Conservation (phyloP, 2,888 invertebrate species). For the Agriopis aurantiaria region DNA sequence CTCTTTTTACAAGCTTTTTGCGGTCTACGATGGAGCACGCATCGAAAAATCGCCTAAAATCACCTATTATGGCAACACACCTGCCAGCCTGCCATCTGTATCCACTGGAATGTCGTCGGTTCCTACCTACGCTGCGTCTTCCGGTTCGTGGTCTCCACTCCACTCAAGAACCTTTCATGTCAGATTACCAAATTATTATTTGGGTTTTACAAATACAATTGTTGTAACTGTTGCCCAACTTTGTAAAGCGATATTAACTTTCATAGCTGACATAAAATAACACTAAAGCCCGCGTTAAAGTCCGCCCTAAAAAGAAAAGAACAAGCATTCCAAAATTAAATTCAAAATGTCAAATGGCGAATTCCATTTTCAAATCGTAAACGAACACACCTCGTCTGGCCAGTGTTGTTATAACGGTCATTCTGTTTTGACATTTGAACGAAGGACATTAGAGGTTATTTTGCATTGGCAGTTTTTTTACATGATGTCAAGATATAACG, state of each 20-base stretch:
- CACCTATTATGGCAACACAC: too few species aligned
- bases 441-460: constrained; percentile 24
- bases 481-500: constrained; percentile 20
- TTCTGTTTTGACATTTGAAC: constrained; percentile 25
- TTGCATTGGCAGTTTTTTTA: constrained; percentile 22
- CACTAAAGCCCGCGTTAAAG: constrained; percentile 21
- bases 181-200: too few species aligned
- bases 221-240: neutral
- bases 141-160: too few species aligned
- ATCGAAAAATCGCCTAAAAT: too few species aligned
- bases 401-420: constrained; percentile 19
- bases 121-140: too few species aligned
- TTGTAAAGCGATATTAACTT: constrained; percentile 7
- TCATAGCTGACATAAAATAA: constrained; percentile 32
- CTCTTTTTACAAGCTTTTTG: too few species aligned
- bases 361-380: constrained; percentile 67
- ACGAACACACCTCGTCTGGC: constrained; percentile 50
- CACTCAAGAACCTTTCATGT: too few species aligned
- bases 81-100: too few species aligned
- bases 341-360: constrained; percentile 62
- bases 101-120: too few species aligned
- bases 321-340: constrained; percentile 45
- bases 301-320: constrained; percentile 34
- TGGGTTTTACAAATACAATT: too few species aligned
- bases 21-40: too few species aligned